phyloP scores from a whole-genome alignment of 2,113 vertebrate species.

The Helogale parvula region DNA sequence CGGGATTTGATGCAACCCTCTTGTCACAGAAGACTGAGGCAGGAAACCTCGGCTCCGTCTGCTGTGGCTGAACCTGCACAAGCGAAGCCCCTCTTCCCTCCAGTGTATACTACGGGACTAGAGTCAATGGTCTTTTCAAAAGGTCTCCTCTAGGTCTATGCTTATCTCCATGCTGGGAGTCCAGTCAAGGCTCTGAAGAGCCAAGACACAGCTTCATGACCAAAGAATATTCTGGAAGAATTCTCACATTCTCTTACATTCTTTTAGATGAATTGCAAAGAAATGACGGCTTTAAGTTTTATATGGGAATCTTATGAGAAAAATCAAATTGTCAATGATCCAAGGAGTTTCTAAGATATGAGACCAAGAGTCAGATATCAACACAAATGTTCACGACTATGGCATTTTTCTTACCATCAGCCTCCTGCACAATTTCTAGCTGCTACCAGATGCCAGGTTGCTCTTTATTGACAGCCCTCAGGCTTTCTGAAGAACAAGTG shows the following conservation, averaged over 20 bases:
- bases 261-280: constrained; percentile 4
- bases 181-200: not conserved
- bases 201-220: not conserved
- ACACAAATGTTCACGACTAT: not conserved
- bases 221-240: not conserved
- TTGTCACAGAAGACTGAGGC: not conserved
- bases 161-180: not conserved
- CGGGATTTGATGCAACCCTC: not conserved
- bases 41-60: not conserved
- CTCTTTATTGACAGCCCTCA: not conserved
- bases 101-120: not conserved
- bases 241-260: constrained; percentile 4
- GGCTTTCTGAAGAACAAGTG: not conserved
- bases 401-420: not conserved
- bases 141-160: not conserved
- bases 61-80: not conserved
- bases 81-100: not conserved
- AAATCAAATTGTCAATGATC: not conserved
- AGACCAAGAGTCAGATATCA: not conserved
- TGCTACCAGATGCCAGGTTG: not conserved
- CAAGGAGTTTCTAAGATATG: not conserved
- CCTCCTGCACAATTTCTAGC: not conserved
- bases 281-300: not conserved
- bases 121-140: not conserved
- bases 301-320: not conserved